phyloP scores from a whole-genome alignment of 2,888 invertebrate genomes.

The Callimorpha dominula region DNA sequence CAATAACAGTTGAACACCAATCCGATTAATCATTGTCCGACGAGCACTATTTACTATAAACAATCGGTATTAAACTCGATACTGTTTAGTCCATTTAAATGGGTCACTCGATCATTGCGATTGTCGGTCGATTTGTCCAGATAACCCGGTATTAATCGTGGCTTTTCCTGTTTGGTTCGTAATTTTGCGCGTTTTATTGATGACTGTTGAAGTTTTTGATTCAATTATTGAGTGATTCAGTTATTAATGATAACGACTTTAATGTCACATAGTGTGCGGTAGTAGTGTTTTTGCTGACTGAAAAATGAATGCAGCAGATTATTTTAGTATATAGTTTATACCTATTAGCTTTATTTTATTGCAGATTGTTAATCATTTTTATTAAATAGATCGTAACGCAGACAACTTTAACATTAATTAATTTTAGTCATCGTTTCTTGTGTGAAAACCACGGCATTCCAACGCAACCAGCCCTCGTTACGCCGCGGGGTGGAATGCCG shows the following conservation, averaged over 20 bases:
- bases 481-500: too few species aligned
- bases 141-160: slow-evolving; percentile 39
- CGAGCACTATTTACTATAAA: slow-evolving; percentile 47
- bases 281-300: not conserved
- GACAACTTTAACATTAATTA: too few species aligned
- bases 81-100: slow-evolving; percentile 49
- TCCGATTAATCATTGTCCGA: slow-evolving; percentile 46
- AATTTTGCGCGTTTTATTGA: slow-evolving; percentile 9
- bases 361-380: too few species aligned
- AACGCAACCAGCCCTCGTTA: too few species aligned
- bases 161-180: slow-evolving; percentile 27
- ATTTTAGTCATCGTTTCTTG: too few species aligned
- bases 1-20: slow-evolving; percentile 32
- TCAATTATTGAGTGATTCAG: not conserved
- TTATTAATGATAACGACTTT: not conserved
- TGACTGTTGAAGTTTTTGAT: not conserved
- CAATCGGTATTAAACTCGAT: slow-evolving; percentile 51
- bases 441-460: too few species aligned
- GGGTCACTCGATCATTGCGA: slow-evolving; percentile 54
- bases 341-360: too few species aligned
- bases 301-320: too few species aligned
- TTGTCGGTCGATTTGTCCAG: slow-evolving; percentile 46
- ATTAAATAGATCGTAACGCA: too few species aligned
- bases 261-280: not conserved
- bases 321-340: too few species aligned